Evolutionary conservation across 2,113 vertebrate species (phyloP).

Genomic region (Sula dactylatra): DNA sequence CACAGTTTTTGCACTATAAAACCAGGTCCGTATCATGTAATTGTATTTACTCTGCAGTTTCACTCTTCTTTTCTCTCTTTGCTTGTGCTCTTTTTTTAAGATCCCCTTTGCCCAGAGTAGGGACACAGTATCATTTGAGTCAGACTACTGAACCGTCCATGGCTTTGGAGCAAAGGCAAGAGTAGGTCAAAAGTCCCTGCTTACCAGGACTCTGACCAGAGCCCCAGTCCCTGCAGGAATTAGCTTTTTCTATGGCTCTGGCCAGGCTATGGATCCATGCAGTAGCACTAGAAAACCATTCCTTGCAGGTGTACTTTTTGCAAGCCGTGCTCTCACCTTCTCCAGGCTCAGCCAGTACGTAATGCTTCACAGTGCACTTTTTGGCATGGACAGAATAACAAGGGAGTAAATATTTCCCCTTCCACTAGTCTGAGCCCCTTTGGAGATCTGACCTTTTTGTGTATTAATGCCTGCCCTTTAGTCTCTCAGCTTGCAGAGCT

Average conservation of each 20-base stretch:
- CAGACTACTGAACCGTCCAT: background rate
- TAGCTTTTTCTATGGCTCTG: background rate
- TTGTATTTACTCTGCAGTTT: background rate
- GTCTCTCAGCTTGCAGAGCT: background rate
- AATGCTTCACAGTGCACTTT: background rate
- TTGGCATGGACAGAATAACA: background rate
- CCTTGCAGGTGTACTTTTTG: background rate
- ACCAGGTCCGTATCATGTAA: background rate
- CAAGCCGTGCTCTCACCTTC: background rate
- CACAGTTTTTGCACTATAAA: background rate
- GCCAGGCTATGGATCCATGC: background rate
- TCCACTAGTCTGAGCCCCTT: background rate
- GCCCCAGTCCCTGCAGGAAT: background rate
- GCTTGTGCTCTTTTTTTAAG: background rate
- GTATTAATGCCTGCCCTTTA: conserved; percentile 13
- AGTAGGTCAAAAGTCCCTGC: background rate
- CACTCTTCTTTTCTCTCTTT: background rate
- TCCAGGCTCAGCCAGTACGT: background rate
- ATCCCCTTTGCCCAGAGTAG: background rate
- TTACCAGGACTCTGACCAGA: background rate
- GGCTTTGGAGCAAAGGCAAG: background rate
- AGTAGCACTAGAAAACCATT: background rate
- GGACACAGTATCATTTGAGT: background rate
- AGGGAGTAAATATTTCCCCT: background rate
- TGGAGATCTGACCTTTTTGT: background rate